Conservation (phyloP, 2,888 invertebrate genomes). For the Alloscopus bannaensis region DNA sequence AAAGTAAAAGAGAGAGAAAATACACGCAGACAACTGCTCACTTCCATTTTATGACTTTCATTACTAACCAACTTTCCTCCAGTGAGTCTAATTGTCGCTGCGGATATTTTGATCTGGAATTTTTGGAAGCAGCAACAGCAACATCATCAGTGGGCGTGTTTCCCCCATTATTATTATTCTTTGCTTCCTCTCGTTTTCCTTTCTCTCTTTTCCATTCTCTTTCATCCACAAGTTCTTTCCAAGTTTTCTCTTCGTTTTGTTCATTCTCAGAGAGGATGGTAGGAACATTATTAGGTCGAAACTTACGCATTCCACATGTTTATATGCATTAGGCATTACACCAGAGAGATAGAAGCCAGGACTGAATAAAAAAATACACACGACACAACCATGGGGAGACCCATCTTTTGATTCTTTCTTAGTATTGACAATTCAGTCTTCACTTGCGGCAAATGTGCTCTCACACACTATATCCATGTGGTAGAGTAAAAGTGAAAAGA, state of each 20-base stretch:
- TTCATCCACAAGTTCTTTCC: neutral
- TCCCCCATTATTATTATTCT: slow-evolving; percentile 49
- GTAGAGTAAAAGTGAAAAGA: slow-evolving; percentile 32
- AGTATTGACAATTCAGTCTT: slow-evolving; percentile 31
- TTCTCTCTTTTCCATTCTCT: slow-evolving; percentile 9
- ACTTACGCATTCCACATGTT: no score
- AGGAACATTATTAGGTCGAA: no score
- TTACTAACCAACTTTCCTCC: slow-evolving; percentile 52
- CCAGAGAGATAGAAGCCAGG: no score
- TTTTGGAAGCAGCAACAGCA: slow-evolving; percentile 37
- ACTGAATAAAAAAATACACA: slow-evolving; percentile 26
- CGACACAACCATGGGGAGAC: slow-evolving; percentile 30
- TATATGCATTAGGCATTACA: no score
- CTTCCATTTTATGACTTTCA: slow-evolving; percentile 60
- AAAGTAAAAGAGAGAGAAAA: no score
- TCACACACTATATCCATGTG: neutral
- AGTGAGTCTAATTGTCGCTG: slow-evolving; percentile 57
- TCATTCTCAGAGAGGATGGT: slow-evolving; percentile 22
- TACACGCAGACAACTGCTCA: slow-evolving; percentile 17
- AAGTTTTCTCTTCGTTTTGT: slow-evolving; percentile 18
- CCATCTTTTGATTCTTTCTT: slow-evolving; percentile 37
- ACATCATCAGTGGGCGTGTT: slow-evolving; percentile 56
- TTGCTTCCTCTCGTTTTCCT: slow-evolving; percentile 28
- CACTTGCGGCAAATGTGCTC: neutral
- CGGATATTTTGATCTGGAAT: slow-evolving; percentile 61